These are phyloP conservation scores for Caenorhabditis becei DNA, from an alignment of 2,888 invertebrate species.

Conservation along the genomic window DNA sequence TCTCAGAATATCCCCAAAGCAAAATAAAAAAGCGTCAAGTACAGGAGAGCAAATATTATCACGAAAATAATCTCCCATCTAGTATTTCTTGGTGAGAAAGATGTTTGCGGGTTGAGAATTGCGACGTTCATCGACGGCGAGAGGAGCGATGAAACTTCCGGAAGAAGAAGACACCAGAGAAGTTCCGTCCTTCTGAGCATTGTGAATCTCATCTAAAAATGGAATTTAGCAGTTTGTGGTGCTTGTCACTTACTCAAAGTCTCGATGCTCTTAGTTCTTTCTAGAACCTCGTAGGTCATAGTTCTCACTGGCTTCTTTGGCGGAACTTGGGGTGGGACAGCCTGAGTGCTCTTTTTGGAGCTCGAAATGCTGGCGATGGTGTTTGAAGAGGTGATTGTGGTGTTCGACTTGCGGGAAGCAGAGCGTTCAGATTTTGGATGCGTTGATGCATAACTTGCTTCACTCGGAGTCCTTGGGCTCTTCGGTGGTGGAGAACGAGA, in stretches of 20 bases:
- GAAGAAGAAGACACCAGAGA: constrained; percentile 20
- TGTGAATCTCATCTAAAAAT: constrained; percentile 21
- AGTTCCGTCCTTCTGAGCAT: constrained; percentile 3
- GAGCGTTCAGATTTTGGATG: constrained; percentile 31
- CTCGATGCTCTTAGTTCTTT: constrained; percentile 45
- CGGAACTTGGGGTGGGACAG: constrained; percentile 1
- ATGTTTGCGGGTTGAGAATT: constrained; percentile 59
- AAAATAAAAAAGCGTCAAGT: constrained; percentile 4
- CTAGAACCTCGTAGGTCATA: constrained; percentile 22
- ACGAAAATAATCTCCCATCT: constrained; percentile 38
- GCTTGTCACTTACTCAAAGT: constrained; percentile 25
- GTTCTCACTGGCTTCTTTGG: constrained; percentile 28
- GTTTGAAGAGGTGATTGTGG: constrained; percentile 34
- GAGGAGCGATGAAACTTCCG: constrained; percentile 58
- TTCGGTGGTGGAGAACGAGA: constrained; percentile 51
- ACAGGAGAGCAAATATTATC: constrained; percentile 7
- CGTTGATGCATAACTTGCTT: constrained; percentile 27
- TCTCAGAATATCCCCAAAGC: constrained; percentile 39
- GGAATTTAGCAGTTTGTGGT: neutral
- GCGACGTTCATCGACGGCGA: constrained; percentile 49
- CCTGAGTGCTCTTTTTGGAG: constrained; percentile 9
- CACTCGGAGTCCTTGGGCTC: constrained; percentile 38
- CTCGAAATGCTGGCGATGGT: constrained; percentile 31
- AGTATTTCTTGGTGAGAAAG: constrained; percentile 31
- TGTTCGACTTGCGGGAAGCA: constrained; percentile 35